Evolutionary conservation across 2,888 invertebrate species (phyloP).

Genomic region (Cheilosia vulpina): DNA sequence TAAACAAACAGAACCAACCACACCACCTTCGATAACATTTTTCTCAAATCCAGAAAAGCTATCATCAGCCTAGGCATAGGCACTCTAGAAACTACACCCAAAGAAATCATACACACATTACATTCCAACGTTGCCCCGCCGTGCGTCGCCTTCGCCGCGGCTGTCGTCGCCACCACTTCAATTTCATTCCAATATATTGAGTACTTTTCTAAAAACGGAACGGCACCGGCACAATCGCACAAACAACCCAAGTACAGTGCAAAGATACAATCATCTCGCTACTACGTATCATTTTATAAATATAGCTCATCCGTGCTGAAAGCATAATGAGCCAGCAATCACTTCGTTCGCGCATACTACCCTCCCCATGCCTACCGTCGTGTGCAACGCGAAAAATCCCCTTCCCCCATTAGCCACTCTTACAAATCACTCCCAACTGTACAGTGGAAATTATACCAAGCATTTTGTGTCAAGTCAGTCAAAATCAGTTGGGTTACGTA

Average conservation of each 20-base stretch:
- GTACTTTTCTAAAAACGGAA: slow-evolving; percentile 74
- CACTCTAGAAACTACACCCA: slow-evolving; percentile 24
- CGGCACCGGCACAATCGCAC: slow-evolving; percentile 55
- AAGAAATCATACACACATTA: slow-evolving; percentile 59
- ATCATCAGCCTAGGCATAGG: slow-evolving; percentile 20
- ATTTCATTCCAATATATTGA: slow-evolving; percentile 74
- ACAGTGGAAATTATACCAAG: slow-evolving; percentile 27
- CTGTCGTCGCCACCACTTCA: slow-evolving; percentile 61
- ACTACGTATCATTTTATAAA: slow-evolving; percentile 69
- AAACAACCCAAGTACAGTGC: slow-evolving; percentile 52
- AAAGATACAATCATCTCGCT: slow-evolving; percentile 65
- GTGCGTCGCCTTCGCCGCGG: slow-evolving; percentile 9
- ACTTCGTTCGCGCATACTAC: slow-evolving; percentile 39
- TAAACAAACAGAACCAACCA: slow-evolving; percentile 43
- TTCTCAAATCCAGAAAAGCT: slow-evolving; percentile 5
- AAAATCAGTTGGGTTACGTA: slow-evolving; percentile 55
- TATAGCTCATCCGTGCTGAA: slow-evolving; percentile 70
- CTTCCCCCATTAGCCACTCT: slow-evolving; percentile 9
- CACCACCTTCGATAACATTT: slow-evolving; percentile 23
- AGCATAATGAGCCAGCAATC: slow-evolving; percentile 73
- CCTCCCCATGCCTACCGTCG: slow-evolving; percentile 15
- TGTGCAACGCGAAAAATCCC: slow-evolving; percentile 42
- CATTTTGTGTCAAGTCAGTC: slow-evolving; percentile 41
- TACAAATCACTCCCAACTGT: slow-evolving; percentile 30
- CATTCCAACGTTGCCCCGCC: slow-evolving; percentile 37